Evolutionary conservation across 2,797 vertebrate genomes (phyloP), one percentile per base, ranked within the genome.

Genomic region (Pseudopleuronectes americanus): DNA sequence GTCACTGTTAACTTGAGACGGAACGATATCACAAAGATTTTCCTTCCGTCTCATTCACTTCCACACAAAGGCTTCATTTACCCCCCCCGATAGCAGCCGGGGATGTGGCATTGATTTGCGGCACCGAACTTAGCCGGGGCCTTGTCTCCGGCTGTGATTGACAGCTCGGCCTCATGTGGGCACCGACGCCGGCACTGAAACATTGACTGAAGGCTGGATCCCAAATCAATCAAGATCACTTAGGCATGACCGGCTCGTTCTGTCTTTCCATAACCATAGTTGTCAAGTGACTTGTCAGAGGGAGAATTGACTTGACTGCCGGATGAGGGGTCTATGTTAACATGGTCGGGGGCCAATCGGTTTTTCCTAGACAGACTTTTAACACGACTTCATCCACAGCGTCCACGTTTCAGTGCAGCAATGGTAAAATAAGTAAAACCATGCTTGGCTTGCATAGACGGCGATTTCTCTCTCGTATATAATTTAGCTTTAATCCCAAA

Each of bases 181-280:
- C 68, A 19, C 61, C 1, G 41, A 82, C 0, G 62, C 60, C 3
- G 31, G 72, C 79, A 80, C 80, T 70, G 76, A 74, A 87, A 87
- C 77, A 85, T 78, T 67, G 85, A 88, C 85, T 76, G 74, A n/a
- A 64, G 73, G 68, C 83, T 65, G 49, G 36, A 74, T 86, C 66
- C 47, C 7, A 72, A 81, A 88, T 83, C 87, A 80, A 87, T 91
- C 83, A 80, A 75, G 71, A 83, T 84, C 84, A 81, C 79, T 89
- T 83, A 70, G 76, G 68, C 82, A 59, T 80, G 80, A 75, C 70
- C 49, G 4, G 61, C 71, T 78, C 74, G 48, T 60, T 24, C 63
- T 1, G 31, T 73, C 57, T 56, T 36, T 64, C 38, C 57, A 33
- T 81, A 79, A 83, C 57, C 71, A 59, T 3, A 45, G 64, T 77